phyloP scores from a whole-genome alignment of 2,888 invertebrate species.

The Lochmaea capreae region DNA sequence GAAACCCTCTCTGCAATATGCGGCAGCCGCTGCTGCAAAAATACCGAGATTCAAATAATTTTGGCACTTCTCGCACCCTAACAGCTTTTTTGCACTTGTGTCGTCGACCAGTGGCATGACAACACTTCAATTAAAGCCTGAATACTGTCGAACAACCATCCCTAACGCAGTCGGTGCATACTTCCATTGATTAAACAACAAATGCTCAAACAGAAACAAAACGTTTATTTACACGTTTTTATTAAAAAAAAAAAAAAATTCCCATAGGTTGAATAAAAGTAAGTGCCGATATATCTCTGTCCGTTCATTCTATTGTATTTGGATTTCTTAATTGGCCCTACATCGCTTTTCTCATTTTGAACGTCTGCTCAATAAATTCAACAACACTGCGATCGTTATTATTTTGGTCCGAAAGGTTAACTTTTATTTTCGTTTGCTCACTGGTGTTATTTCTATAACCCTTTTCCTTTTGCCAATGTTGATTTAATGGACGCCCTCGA shows the following conservation, averaged over 20 bases:
- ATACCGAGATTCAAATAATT: slow-evolving; percentile 58
- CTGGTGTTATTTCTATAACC: slow-evolving; percentile 57
- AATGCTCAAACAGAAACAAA: background rate
- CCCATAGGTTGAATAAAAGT: slow-evolving; percentile 19
- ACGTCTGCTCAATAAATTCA: slow-evolving; percentile 39
- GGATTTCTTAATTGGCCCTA: slow-evolving; percentile 39
- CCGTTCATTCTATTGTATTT: slow-evolving; percentile 37
- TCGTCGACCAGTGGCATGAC: slow-evolving; percentile 44
- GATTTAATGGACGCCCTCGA: slow-evolving; percentile 54
- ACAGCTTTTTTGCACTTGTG: slow-evolving; percentile 52
- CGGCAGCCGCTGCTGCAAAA: slow-evolving; percentile 57
- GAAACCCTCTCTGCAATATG: slow-evolving; percentile 59
- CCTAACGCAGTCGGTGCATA: background rate
- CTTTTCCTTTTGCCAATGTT: slow-evolving; percentile 52
- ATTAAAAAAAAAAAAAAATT: too few relatives aligned
- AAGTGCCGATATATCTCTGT: slow-evolving; percentile 19
- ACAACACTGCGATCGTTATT: slow-evolving; percentile 43
- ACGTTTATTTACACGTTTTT: too few relatives aligned
- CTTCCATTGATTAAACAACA: background rate
- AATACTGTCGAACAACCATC: slow-evolving; percentile 24
- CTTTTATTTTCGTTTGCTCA: slow-evolving; percentile 55
- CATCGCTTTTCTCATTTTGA: slow-evolving; percentile 37
- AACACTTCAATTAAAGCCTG: slow-evolving; percentile 31
- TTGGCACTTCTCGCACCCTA: slow-evolving; percentile 55
- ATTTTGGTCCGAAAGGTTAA: slow-evolving; percentile 50